A percentile compares a stretch with the other conserved stretches of the same genome.
Conservation (phyloP, 1,140 invertebrate genomes). For the Zophobas atratus region DNA sequence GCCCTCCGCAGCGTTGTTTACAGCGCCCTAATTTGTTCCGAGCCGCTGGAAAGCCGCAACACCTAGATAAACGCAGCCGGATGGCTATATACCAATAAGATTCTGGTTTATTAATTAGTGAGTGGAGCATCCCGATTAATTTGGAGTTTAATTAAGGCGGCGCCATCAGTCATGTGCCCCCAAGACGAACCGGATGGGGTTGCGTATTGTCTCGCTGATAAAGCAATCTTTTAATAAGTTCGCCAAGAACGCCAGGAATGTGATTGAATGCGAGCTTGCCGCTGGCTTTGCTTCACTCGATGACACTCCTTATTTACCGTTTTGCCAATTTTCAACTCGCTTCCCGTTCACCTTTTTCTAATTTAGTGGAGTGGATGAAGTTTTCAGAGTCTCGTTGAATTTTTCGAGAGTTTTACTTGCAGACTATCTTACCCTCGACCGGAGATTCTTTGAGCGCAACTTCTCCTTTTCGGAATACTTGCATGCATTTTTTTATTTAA, state of each 20-base stretch:
- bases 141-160: constrained; percentile 56
- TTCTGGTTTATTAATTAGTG: constrained; percentile 57
- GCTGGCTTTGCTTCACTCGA: constrained; percentile 29
- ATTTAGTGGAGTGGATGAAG: constrained; percentile 28
- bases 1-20: neutral
- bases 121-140: constrained; percentile 53
- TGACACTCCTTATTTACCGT: constrained; percentile 54
- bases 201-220: constrained; percentile 55
- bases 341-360: constrained; percentile 35
- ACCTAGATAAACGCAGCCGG: constrained; percentile 30
- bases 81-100: constrained; percentile 52
- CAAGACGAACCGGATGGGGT: constrained; percentile 47
- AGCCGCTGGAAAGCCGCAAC: constrained; percentile 34
- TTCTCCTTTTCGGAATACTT: no score
- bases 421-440: no score
- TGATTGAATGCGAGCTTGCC: constrained; percentile 50
- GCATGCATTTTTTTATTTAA: no score
- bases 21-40: constrained; percentile 35
- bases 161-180: constrained; percentile 51
- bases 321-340: constrained; percentile 18
- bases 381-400: neutral
- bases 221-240: constrained; percentile 59
- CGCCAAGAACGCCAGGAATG: constrained; percentile 51
- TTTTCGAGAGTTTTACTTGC: neutral
- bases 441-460: no score